Evolutionary conservation across 1,140 invertebrate genomes (phyloP), one percentile per base, ranked within the genome.

Genomic region (Portunus trituberculatus): DNA sequence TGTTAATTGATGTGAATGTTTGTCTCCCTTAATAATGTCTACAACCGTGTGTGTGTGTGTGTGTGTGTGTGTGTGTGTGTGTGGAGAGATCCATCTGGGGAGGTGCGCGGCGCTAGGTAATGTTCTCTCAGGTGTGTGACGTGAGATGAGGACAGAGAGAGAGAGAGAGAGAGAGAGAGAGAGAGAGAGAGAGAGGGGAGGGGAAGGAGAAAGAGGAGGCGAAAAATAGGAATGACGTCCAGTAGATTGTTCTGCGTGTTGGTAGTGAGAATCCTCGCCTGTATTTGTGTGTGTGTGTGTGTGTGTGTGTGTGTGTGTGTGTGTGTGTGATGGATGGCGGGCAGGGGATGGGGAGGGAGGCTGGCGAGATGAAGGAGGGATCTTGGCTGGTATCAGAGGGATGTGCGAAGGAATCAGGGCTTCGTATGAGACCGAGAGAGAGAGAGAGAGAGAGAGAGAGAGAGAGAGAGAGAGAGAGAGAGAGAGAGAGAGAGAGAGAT

Each of bases 31-130:
- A n/a, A 76, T n/a, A 76, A 76, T n/a, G 6, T 76, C 20, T n/a
- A 8, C 67, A n/a, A 7, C 67, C 67, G 20, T 76, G 20, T 59
- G 52, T 59, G 52, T 59, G 52, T 59, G 20, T 76, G 67, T 76
- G 67, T 76, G 67, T 76, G 67, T 76, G 67, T 76, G 67, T 76
- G 67, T 76, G 67, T 76, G 67, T 76, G 67, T 76, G 67, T 76
- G 67, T 76, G 67, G n/a, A n/a, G n/a, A 20, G 52, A 59, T 14
- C 16, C 52, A 59, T 20, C 52, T 59, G 0, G 2, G 52, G 52
- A 59, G 52, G 16, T 59, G 52, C 52, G 52, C 16, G 52, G 52
- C 52, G 52, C 16, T 59, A 59, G 52, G 52, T 59, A 10, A 59
- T 59, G 52, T 59, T 2, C 16, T 12, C 52, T 59, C 52, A 59